Conservation (phyloP, 2,888 invertebrate species). For the Metopia argyrocephala region DNA sequence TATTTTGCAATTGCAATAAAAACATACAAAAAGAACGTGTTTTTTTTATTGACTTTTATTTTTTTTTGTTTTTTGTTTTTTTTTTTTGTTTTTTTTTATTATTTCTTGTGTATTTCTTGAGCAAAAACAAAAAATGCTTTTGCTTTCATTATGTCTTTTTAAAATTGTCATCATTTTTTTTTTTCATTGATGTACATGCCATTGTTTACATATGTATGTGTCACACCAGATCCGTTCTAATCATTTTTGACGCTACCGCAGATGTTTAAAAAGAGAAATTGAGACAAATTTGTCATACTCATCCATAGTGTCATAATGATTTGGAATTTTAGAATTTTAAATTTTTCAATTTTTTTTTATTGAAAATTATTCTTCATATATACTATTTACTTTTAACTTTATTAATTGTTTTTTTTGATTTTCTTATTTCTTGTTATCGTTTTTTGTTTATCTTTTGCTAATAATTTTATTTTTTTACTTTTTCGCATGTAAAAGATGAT, state of each 20-base stretch:
- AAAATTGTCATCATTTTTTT: constrained; percentile 12
- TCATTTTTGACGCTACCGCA: too few relatives aligned
- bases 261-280: background rate
- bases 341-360: too few relatives aligned
- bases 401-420: constrained; percentile 19
- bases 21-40: constrained; percentile 18
- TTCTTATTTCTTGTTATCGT: background rate
- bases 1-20: constrained; percentile 10
- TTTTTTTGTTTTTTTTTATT: background rate
- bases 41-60: background rate
- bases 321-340: too few relatives aligned
- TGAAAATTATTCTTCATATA: background rate
- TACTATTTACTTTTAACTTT: constrained; percentile 42
- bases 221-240: background rate
- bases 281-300: constrained; percentile 13
- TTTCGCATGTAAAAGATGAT: constrained; percentile 25
- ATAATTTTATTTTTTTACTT: background rate
- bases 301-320: constrained; percentile 12
- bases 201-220: constrained; percentile 23
- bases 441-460: background rate
- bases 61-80: background rate
- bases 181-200: constrained; percentile 1
- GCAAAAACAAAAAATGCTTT: too few relatives aligned
- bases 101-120: constrained; percentile 3
- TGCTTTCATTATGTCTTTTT: too few relatives aligned